Evolutionary conservation across 1,140 invertebrate genomes (phyloP), one percentile per base, ranked within the genome.

Genomic region (Hyles vespertilio): DNA sequence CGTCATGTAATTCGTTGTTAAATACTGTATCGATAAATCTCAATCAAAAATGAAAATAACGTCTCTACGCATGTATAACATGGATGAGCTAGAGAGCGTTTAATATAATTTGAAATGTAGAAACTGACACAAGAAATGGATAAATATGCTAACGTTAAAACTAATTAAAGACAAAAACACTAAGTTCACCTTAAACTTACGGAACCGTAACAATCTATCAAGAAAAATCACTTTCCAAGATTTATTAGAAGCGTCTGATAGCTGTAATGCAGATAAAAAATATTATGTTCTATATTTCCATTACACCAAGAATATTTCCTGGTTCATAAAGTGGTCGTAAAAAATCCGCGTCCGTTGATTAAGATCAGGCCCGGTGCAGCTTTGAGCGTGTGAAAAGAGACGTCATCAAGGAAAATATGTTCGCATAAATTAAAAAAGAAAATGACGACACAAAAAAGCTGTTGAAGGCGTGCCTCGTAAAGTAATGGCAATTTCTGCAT

Each of bases 331-430:
- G 50, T n/a, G 51, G 54, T 65, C 59, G 62, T 61, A 74, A 82
- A 79, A 80, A 79, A 70, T 70, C 63, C 58, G 66, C 68, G 65
- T 62, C 58, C 55, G 61, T 72, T 74, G 71, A 79, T 81, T 76
- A 77, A 70, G 72, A 78, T 75, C 61, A 43, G 56, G 36, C 56
- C 22, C 47, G 57, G 11, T 36, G 60, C 67, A 73, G 66, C 63
- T 63, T 58, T 59, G 69, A 79, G 71, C 78, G 79, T 83, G 78
- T 77, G 78, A 83, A 81, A 70, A 56, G 55, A 69, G 59, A 71
- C 70, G 69, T 71, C 73, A 78, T 78, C 71, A 76, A 77, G 75
- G 67, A 72, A 81, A 75, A 73, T 40, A 65, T 70, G 61, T 59
- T 59, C 58, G 60, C 12, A 45, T 45, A 55, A 58, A 44, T 52